A percentile compares a stretch with the other conserved stretches of the same genome.
These are phyloP conservation scores for Oophaga sylvatica DNA, from an alignment of 2,797 vertebrate genomes.

Conservation along the genomic window DNA sequence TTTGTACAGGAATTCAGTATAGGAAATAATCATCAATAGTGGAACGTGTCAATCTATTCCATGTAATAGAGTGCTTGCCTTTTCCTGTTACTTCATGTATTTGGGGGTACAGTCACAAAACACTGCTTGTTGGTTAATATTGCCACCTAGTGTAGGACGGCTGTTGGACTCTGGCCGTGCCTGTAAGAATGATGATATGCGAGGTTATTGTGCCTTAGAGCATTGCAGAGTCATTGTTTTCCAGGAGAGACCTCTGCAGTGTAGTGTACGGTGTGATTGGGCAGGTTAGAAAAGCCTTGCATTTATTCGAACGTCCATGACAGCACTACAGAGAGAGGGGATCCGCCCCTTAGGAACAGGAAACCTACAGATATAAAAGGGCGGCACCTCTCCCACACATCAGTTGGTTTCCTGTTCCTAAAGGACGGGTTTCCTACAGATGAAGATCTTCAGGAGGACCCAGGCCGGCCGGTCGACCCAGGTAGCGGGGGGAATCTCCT, in stretches of 20 bases:
- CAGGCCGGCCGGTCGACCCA: no score
- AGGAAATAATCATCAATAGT: neutral
- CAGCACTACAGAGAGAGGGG: no score
- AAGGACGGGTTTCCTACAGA: no score
- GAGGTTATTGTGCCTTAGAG: neutral
- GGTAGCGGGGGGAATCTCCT: no score
- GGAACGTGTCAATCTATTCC: neutral
- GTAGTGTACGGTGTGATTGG: conserved; percentile 8
- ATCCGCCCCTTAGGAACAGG: no score
- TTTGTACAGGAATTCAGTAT: no score
- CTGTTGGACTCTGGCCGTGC: neutral
- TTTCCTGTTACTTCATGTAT: neutral
- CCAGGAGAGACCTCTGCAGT: neutral
- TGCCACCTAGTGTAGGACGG: neutral
- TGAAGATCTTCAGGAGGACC: no score
- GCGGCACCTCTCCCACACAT: no score
- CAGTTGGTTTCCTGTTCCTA: no score
- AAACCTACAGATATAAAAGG: no score
- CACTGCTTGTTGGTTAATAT: neutral
- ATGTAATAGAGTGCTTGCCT: neutral
- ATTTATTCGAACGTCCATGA: no score
- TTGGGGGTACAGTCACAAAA: neutral
- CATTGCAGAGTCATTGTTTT: conserved; percentile 1
- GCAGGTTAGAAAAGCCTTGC: neutral
- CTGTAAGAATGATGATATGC: neutral